Evolutionary conservation across 2,113 vertebrate species (phyloP).

Genomic region (Saccopteryx leptura): DNA sequence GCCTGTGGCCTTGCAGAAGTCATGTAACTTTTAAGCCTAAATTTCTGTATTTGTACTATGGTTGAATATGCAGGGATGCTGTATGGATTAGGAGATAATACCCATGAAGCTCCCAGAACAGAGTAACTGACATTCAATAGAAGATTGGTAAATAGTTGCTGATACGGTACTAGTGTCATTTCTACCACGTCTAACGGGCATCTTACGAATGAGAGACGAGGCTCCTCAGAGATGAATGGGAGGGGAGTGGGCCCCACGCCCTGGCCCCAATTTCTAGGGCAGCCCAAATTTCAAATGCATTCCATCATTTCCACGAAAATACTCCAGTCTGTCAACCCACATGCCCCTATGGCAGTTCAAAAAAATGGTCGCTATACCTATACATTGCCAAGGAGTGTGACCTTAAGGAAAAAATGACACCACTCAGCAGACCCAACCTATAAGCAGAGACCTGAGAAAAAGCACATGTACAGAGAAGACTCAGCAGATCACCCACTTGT

Average conservation of each 20-base stretch:
- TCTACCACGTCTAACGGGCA: background rate
- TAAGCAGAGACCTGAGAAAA: background rate
- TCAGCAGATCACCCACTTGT: background rate
- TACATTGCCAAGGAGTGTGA: background rate
- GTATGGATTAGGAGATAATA: background rate
- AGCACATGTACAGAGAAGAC: background rate
- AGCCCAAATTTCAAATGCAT: slow-evolving; percentile 35
- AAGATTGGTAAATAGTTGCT: background rate
- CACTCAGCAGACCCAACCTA: background rate
- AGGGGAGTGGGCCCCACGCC: background rate
- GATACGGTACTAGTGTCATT: background rate
- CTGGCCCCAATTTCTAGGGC: background rate
- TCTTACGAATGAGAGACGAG: background rate
- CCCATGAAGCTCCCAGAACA: background rate
- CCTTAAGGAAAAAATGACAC: background rate
- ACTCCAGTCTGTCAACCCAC: background rate
- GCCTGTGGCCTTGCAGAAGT: background rate
- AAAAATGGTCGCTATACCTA: background rate
- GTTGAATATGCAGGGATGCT: background rate
- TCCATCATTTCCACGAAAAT: background rate
- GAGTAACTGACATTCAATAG: background rate
- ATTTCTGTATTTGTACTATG: background rate
- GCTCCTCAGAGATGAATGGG: background rate
- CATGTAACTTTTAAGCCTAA: background rate
- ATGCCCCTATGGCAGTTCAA: background rate